Percentiles rank a stretch among this genome's conserved stretches.
Evolutionary conservation across 2,113 vertebrate species (phyloP).

Genomic region (Pavo muticus): DNA sequence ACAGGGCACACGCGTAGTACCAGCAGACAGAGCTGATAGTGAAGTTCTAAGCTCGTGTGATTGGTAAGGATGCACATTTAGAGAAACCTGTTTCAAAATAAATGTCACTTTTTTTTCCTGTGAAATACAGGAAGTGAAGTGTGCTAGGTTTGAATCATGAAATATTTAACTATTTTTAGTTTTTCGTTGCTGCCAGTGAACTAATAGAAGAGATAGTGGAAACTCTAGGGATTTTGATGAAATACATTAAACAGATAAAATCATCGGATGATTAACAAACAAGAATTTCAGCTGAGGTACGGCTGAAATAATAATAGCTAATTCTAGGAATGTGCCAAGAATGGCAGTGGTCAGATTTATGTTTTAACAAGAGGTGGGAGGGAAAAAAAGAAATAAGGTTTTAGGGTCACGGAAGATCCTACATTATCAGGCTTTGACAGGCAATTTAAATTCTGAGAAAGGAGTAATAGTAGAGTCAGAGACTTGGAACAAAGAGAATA

Average conservation of each 20-base stretch:
- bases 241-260: not conserved
- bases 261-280: constrained; percentile 35
- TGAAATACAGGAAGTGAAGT: not conserved
- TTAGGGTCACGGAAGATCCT: constrained; percentile 35
- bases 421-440: constrained; percentile 27
- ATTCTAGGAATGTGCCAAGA: constrained; percentile 1
- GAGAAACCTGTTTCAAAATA: not conserved
- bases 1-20: not conserved
- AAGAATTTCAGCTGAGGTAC: constrained; percentile 28
- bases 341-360: constrained; percentile 1
- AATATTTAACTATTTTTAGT: constrained; percentile 13
- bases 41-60: not conserved
- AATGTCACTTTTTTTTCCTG: not conserved
- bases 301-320: constrained; percentile 36
- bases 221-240: not conserved
- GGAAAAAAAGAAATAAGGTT: constrained; percentile 9
- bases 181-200: not conserved
- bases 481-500: constrained; percentile 31
- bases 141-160: not conserved
- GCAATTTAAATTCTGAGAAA: constrained; percentile 57
- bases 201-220: not conserved
- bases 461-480: constrained; percentile 8
- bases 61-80: not conserved
- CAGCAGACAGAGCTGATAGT: not conserved
- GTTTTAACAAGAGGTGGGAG: constrained; percentile 2